Evolutionary conservation across 2,888 invertebrate genomes (phyloP), one percentile per base, ranked within the genome.

Genomic region (Nemurella pictetii): DNA sequence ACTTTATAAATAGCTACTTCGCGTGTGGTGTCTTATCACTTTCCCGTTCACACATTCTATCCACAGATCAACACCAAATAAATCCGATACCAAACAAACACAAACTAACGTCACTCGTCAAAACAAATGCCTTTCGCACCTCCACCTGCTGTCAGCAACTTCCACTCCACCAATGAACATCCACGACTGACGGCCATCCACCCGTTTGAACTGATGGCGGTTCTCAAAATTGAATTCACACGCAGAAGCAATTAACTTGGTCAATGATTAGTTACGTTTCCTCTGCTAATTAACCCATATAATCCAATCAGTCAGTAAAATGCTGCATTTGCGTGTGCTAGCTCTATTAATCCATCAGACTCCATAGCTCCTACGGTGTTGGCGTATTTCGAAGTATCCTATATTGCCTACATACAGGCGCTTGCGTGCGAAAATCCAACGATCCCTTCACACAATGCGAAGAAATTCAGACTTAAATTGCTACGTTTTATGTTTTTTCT

Each of bases 1-100:
- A 29, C 5, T n/a, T 78, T 27, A 78, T 27, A 78, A 32, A 77
- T n/a, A 30, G 29, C n/a, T 74, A 30, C 20, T 9, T 81, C 73
- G 7, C 36, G 32, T 32, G 77, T 2, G 12, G 26, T 74, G 29
- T 30, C 36, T 32, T 0, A 27, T 55, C 29, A 84, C 35, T 35
- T 77, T 27, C 36, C 77, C 27, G n/a, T n/a, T 78, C 27, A 84
- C 78, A 83, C 25, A 0, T 27, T 28, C 26, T 1, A 7, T 28
- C 80, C 73, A 73, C 74, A 27, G 73, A 84, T 81, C 77, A 80
- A 74, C 84, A 82, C 84, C 84, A 81, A 84, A 84, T 82, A 20
- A 82, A 32, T 15, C 36, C 26, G 29, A 30, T 72, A 80, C 30
- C 27, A 77, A 7, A 29, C 77, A 36, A 75, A 74, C 84, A 73